phyloP scores from a whole-genome alignment of 2,797 vertebrate species.

The Macrochelys suwanniensis region DNA sequence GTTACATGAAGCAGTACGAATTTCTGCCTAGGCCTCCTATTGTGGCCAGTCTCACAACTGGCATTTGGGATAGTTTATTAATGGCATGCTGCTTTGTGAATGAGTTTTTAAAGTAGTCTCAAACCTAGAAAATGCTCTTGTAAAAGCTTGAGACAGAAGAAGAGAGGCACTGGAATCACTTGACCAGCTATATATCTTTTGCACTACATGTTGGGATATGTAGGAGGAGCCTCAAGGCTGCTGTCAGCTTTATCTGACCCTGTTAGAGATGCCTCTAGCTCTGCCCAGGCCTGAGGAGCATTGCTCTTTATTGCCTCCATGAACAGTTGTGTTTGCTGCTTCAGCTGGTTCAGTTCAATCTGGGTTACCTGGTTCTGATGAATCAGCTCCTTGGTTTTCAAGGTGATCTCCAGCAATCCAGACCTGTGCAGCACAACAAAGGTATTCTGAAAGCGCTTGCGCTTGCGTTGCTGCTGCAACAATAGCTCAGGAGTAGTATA shows the following conservation, averaged over 20 bases:
- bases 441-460: slow-evolving; percentile 93
- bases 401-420: slow-evolving; percentile 91
- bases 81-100: slow-evolving; percentile 1
- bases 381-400: slow-evolving; percentile 95
- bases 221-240: slow-evolving; percentile 49
- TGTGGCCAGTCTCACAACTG: background rate
- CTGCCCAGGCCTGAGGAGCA: slow-evolving; percentile 90
- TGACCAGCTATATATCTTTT: slow-evolving; percentile 25
- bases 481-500: slow-evolving; percentile 74
- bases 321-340: slow-evolving; percentile 90
- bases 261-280: slow-evolving; percentile 87
- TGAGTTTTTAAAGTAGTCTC: background rate
- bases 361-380: slow-evolving; percentile 93
- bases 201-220: slow-evolving; percentile 70
- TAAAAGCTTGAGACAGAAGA: slow-evolving; percentile 45
- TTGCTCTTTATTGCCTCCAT: slow-evolving; percentile 89
- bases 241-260: slow-evolving; percentile 55
- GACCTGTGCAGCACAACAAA: slow-evolving; percentile 91
- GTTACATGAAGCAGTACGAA: background rate
- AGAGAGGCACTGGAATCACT: slow-evolving; percentile 56
- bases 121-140: slow-evolving; percentile 51
- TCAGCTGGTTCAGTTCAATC: slow-evolving; percentile 89
- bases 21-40: background rate
- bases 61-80: background rate
- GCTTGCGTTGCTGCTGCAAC: slow-evolving; percentile 83